A percentile compares a stretch with the other conserved stretches of the same genome.
phyloP scores from a whole-genome alignment of 2,113 vertebrate genomes.

The Danionella cerebrum region DNA sequence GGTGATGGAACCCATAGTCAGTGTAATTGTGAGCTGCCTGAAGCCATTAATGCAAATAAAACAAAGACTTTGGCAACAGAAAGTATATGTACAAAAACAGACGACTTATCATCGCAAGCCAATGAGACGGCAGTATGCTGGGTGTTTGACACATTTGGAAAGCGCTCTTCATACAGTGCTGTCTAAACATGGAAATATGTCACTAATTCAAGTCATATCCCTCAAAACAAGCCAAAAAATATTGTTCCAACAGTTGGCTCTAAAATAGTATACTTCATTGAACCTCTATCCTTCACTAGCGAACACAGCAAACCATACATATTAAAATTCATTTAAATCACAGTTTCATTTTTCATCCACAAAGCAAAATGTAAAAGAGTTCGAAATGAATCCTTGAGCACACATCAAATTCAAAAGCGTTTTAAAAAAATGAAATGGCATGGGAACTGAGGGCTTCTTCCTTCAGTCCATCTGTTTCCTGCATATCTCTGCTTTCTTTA shows the following conservation, averaged over 20 bases:
- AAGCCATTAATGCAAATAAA: constrained; percentile 74
- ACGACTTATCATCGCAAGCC: constrained; percentile 64
- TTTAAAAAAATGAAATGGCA: constrained; percentile 37
- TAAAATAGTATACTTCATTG: constrained; percentile 5
- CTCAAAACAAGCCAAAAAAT: constrained; percentile 27
- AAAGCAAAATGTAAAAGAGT: constrained; percentile 43
- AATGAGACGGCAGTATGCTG: constrained; percentile 46
- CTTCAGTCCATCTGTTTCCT: constrained; percentile 30
- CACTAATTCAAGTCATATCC: constrained; percentile 56
- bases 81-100: constrained; percentile 64
- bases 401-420: not conserved
- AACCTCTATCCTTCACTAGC: constrained; percentile 10
- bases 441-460: constrained; percentile 16
- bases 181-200: constrained; percentile 45
- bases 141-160: constrained; percentile 72
- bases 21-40: constrained; percentile 74
- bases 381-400: not conserved
- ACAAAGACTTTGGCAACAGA: constrained; percentile 76
- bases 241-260: constrained; percentile 23
- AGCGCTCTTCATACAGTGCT: constrained; percentile 62
- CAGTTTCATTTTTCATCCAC: constrained; percentile 55
- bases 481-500: constrained; percentile 48
- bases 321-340: constrained; percentile 63
- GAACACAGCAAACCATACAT: constrained; percentile 42
- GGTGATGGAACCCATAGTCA: constrained; percentile 63